Evolutionary conservation across 2,888 invertebrate species (phyloP).

Genomic region (Tipula confusa): DNA sequence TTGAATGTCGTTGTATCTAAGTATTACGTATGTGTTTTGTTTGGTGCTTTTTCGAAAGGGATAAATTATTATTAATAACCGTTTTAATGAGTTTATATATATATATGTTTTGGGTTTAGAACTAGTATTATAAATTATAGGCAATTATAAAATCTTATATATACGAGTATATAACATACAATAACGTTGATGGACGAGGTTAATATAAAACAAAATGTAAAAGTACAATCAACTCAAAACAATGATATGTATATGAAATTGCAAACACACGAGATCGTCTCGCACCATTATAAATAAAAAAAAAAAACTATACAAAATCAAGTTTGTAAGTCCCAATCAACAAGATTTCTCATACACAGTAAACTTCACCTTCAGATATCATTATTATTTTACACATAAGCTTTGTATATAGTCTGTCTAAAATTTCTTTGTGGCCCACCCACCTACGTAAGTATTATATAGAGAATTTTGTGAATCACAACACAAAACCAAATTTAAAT

Average conservation of each 20-base stretch:
- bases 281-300: background rate
- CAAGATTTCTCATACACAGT: background rate
- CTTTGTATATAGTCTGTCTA: background rate
- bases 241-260: background rate
- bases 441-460: background rate
- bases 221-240: background rate
- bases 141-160: background rate
- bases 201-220: background rate
- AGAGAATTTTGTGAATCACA: background rate
- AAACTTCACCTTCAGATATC: background rate
- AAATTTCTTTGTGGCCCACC: background rate
- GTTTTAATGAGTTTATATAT: background rate
- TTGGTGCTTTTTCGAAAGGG: background rate
- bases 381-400: conserved; percentile 15
- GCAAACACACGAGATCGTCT: background rate
- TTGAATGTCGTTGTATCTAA: background rate
- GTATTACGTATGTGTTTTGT: background rate
- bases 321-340: background rate
- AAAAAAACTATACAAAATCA: background rate
- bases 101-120: background rate
- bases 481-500: background rate
- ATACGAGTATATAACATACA: too few species aligned
- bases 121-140: background rate
- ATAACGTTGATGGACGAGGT: background rate
- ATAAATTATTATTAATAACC: background rate